A percentile compares a stretch with the other conserved stretches of the same genome.
Conservation (phyloP, 2,113 vertebrate species). For the Syngnathoides biaculeatus region DNA sequence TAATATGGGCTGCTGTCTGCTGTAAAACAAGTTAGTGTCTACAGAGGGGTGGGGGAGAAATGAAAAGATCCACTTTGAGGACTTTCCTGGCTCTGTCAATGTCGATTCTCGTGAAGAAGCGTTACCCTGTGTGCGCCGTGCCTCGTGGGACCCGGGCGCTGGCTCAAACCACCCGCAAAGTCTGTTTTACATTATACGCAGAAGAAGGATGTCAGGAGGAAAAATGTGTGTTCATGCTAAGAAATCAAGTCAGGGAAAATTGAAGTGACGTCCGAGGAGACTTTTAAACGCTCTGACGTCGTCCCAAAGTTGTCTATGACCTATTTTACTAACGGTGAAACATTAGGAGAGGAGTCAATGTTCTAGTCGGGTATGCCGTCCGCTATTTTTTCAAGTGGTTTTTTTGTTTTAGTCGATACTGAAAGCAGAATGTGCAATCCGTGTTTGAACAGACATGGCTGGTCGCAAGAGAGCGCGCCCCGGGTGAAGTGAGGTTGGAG, state of each 20-base stretch:
- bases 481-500: constrained; percentile 32
- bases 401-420: constrained; percentile 35
- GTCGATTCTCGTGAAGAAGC: constrained; percentile 68
- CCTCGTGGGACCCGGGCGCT: constrained; percentile 64
- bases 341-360: constrained; percentile 56
- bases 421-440: constrained; percentile 61
- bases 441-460: constrained; percentile 68
- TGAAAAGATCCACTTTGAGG: constrained; percentile 75
- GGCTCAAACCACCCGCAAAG: constrained; percentile 60
- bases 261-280: constrained; percentile 68
- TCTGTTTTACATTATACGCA: constrained; percentile 73
- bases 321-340: constrained; percentile 59
- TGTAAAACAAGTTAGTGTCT: constrained; percentile 74
- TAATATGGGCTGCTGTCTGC: constrained; percentile 60
- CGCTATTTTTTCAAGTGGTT: constrained; percentile 19
- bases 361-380: constrained; percentile 48
- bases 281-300: constrained; percentile 65
- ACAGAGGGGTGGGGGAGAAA: constrained; percentile 52
- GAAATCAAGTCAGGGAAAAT: constrained; percentile 67
- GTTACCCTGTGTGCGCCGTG: constrained; percentile 59
- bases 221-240: constrained; percentile 55
- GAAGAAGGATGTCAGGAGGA: constrained; percentile 52
- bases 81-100: constrained; percentile 77
- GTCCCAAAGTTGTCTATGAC: constrained; percentile 54
- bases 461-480: constrained; percentile 43